These are phyloP conservation scores for Scatophagus argus DNA, from an alignment of 2,113 vertebrate species.

Conservation along the genomic window DNA sequence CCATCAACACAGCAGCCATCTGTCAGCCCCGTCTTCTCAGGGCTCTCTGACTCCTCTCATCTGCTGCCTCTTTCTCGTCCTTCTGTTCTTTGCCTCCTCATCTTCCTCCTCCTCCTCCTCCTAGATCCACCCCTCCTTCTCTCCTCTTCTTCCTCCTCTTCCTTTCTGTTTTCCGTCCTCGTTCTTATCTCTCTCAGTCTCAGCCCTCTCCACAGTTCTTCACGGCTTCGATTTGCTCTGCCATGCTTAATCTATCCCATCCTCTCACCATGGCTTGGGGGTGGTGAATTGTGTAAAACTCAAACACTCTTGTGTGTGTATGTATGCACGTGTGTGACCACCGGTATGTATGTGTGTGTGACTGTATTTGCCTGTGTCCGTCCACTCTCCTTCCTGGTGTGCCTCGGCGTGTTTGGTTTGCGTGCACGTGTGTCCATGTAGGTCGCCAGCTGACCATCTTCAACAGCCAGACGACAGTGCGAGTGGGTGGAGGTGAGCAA, in stretches of 20 bases:
- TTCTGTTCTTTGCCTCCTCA: constrained; percentile 71
- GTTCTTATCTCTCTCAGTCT: constrained; percentile 55
- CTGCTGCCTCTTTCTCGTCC: constrained; percentile 83
- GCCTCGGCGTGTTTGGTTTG: constrained; percentile 32
- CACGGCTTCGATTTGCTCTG: constrained; percentile 74
- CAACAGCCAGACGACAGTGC: constrained; percentile 99
- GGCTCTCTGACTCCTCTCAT: constrained; percentile 75
- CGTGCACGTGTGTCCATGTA: constrained; percentile 80
- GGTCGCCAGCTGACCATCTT: constrained; percentile 99
- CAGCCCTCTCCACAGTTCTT: constrained; percentile 62
- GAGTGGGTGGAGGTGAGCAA: constrained; percentile 94
- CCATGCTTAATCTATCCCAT: constrained; percentile 78
- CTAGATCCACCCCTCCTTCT: not conserved
- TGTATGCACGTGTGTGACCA: constrained; percentile 69
- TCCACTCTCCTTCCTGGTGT: constrained; percentile 33
- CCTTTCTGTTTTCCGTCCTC: constrained; percentile 22
- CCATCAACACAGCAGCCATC: constrained; percentile 84
- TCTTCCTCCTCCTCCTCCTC: constrained; percentile 48
- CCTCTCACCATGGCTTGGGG: constrained; percentile 74
- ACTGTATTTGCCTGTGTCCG: constrained; percentile 61
- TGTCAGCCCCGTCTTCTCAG: constrained; percentile 82
- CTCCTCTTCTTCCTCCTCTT: not conserved
- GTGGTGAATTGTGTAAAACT: constrained; percentile 76
- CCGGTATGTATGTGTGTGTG: constrained; percentile 74
- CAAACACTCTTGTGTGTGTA: constrained; percentile 72